A percentile compares a stretch with the other conserved stretches of the same genome.
phyloP scores from a whole-genome alignment of 2,113 vertebrate genomes.

The Myocastor coypus region DNA sequence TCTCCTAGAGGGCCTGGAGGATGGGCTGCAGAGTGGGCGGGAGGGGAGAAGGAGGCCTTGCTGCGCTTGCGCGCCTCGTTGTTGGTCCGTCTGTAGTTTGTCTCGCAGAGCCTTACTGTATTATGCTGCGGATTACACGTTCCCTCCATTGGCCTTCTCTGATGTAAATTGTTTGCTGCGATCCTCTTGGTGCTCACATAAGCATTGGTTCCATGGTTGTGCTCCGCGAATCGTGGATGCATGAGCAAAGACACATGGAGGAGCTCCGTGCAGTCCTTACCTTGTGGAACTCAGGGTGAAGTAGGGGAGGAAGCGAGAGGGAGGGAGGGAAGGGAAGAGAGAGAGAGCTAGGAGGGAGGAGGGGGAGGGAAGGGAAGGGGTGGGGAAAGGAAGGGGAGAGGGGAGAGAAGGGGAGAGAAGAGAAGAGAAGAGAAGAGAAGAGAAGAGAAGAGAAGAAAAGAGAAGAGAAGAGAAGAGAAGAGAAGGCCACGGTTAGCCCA shows the following conservation, averaged over 20 bases:
- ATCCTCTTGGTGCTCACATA: background rate
- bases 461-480: too few species aligned
- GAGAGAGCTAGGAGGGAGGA: too few species aligned
- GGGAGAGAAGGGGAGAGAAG: too few species aligned
- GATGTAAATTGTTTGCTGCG: rapidly evolving
- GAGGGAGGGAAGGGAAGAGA: background rate
- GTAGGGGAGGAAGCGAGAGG: too few species aligned
- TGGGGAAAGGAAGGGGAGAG: too few species aligned
- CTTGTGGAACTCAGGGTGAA: background rate
- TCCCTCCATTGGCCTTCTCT: background rate
- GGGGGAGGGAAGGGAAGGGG: too few species aligned
- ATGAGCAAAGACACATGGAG: background rate
- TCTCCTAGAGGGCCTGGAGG: background rate
- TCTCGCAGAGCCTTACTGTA: background rate
- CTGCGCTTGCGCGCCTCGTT: background rate
- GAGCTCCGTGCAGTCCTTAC: background rate
- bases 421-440: too few species aligned
- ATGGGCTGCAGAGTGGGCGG: rapidly evolving
- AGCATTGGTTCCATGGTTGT: background rate
- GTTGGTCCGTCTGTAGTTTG: too few species aligned
- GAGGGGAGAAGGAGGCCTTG: background rate
- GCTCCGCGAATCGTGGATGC: rapidly evolving
- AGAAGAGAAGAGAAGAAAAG: rapidly evolving
- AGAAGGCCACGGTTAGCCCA: background rate
- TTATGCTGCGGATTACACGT: background rate